Evolutionary conservation across 1,140 invertebrate genomes (phyloP).

Genomic region (Latrodectus geometricus): DNA sequence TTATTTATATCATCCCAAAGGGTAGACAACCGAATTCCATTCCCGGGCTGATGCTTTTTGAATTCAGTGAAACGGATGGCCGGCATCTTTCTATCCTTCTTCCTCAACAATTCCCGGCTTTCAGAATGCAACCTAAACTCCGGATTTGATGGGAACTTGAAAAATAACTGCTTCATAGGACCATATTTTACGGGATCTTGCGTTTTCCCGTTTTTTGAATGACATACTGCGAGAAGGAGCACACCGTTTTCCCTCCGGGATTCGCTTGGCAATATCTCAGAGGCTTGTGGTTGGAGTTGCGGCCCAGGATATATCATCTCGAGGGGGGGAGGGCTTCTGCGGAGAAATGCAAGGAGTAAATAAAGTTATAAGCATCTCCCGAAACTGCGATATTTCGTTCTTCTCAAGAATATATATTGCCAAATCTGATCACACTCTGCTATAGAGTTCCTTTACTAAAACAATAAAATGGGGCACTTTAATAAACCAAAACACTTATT

Average conservation of each 20-base stretch:
- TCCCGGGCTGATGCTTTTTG: constrained; percentile 47
- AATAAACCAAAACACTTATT: too few species aligned
- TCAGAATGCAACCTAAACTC: constrained; percentile 25
- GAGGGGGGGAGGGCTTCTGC: too few species aligned
- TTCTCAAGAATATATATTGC: too few species aligned
- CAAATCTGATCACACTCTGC: too few species aligned
- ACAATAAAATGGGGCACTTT: too few species aligned
- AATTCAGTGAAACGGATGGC: constrained; percentile 28
- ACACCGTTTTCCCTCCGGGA: constrained; percentile 10
- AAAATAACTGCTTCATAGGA: constrained; percentile 49
- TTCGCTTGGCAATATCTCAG: constrained; percentile 20
- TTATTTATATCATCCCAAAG: constrained; percentile 43
- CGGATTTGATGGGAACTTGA: constrained; percentile 51
- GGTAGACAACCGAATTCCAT: constrained; percentile 40
- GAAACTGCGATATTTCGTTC: too few species aligned
- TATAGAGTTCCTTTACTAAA: too few species aligned
- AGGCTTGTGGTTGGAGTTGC: not conserved
- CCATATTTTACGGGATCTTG: constrained; percentile 41
- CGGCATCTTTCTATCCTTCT: not conserved
- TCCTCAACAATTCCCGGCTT: not conserved
- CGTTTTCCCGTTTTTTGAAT: constrained; percentile 46
- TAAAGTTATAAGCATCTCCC: too few species aligned
- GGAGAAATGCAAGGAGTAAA: too few species aligned
- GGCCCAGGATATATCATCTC: not conserved
- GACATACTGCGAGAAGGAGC: constrained; percentile 15